Evolutionary conservation across 2,113 vertebrate genomes (phyloP), one percentile per base, ranked within the genome.

Genomic region (Chascanopsetta lugubris): DNA sequence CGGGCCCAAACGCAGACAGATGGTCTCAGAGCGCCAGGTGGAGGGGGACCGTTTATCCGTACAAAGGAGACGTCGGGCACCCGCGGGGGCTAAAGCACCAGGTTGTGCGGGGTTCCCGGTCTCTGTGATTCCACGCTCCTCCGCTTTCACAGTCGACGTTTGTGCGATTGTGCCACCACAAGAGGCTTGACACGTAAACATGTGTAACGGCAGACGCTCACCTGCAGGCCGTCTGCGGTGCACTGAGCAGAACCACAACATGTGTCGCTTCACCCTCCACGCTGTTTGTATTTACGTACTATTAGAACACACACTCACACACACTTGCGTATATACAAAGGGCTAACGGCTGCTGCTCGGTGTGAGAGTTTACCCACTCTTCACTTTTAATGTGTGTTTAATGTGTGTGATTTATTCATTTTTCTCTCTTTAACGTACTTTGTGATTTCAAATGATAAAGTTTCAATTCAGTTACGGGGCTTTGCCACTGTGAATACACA

Each of bases 161-260:
- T n/a, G 61, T 82, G 74, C 54, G 66, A 26, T 40, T 10, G 46
- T 58, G 63, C 45, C 61, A 65, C 75, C 29, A 27, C 38, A 8
- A 65, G 61, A 56, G 65, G 59, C 70, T 73, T 71, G 65, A 86
- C 81, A 79, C 77, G 56, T 56, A 70, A 77, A 71, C 54, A 65
- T 43, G 45, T 50, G 36, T 61, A 68, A 68, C 65, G 53, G 29
- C 75, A n/a, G 29, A 11, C 34, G 17, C 43, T 54, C 64, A 55
- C 56, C 62, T 55, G 62, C 61, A 50, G 69, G 49, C 65, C 20
- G 38, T 64, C 61, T 20, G 50, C 1, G 30, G 34, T 24, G 32
- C 59, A 25, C 34, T 15, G 8, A 53, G 18, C 8, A 3, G n/a
- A 42, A 17, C 38, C 6, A 8, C 38, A 18, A 1, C 17, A 1